Base-by-base conservation (phyloP, 2,888 invertebrate species). In the Stenodema calcarata region DNA sequence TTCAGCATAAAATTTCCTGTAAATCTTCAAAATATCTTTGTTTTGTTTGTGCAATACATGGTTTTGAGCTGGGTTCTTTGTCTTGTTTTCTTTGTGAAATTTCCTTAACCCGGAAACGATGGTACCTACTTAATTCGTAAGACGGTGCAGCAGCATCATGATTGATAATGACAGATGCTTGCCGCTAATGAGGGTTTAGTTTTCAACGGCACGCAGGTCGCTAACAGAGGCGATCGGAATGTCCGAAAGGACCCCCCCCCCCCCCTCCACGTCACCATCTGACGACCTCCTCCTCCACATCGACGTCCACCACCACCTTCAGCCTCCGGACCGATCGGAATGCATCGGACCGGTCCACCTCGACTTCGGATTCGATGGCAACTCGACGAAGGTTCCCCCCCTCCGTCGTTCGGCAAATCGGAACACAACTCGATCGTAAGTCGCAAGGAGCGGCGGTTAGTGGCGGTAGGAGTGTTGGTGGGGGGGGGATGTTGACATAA, bases 401-500 rank as follows among this genome's bases (percentile, higher is more conserved):
- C 50, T 6, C 50, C 16, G 1, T 1, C 23, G 18, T 9, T 18
- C n/a, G n/a, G 18, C 62, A n/a, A 18, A 12, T 62, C 27, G 18
- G 18, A 6, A 18, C 11, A n/a, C 62, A 62, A 62, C 16, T 11
- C 0, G 62, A 18, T 18, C 9, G 62, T 11, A 18, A 44, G n/a
- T 50, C 6, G n/a, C 14, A 16, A 6, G 50, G 50, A 16, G n/a
- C n/a, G 47, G 47, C 2, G 47, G 12, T n/a, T n/a, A 16, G 47
- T 50, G 50, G n/a, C 50, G 50, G 6, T n/a, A n/a, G 50, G n/a
- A n/a, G n/a, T 18, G 50, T 23, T 23, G 62, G 18, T 23, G 23
- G 16, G 47, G 41, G 30, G 84, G 70, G 30, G 18, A 23, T 86
- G 86, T 86, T 86, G 86, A 86, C 86, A 86, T 73, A 81, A 86